Conservation (phyloP, 2,888 invertebrate species). For the Drosophila eohydei region DNA sequence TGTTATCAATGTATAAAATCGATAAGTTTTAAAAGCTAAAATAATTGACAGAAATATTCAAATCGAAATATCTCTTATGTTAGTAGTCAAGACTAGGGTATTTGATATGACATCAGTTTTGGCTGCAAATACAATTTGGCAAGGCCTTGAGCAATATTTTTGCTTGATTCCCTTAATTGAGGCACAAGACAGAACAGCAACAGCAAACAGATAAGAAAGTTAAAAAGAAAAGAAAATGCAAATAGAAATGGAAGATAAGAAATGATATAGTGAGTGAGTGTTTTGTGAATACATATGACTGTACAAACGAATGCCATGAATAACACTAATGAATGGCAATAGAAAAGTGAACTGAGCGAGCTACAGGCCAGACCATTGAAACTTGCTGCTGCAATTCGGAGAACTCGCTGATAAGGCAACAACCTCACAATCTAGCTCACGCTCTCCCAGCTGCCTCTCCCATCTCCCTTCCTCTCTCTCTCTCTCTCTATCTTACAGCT, state of each 20-base stretch:
- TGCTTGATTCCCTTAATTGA: slow-evolving; percentile 34
- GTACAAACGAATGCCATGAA: background rate
- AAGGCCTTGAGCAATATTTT: slow-evolving; percentile 20
- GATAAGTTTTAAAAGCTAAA: background rate
- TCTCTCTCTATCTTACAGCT: background rate
- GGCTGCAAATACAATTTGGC: slow-evolving; percentile 26
- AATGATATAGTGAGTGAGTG: slow-evolving; percentile 26
- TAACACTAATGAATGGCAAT: background rate
- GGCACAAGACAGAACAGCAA: slow-evolving; percentile 20
- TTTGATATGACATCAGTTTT: slow-evolving; percentile 10
- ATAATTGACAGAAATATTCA: background rate
- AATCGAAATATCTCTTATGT: background rate
- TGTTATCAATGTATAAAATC: background rate
- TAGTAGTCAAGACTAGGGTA: slow-evolving; percentile 15
- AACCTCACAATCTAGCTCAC: background rate
- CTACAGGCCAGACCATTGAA: slow-evolving; percentile 5
- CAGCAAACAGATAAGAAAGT: slow-evolving; percentile 33
- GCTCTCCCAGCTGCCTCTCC: background rate
- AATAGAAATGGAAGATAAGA: slow-evolving; percentile 32
- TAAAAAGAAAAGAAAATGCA: slow-evolving; percentile 31
- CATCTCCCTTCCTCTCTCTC: background rate
- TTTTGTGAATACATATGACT: slow-evolving; percentile 21
- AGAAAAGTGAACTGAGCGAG: slow-evolving; percentile 1
- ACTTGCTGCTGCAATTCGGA: slow-evolving; percentile 1
- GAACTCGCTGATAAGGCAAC: slow-evolving; percentile 25